phyloP scores from a whole-genome alignment of 2,797 vertebrate genomes.

The Zalophus californianus region DNA sequence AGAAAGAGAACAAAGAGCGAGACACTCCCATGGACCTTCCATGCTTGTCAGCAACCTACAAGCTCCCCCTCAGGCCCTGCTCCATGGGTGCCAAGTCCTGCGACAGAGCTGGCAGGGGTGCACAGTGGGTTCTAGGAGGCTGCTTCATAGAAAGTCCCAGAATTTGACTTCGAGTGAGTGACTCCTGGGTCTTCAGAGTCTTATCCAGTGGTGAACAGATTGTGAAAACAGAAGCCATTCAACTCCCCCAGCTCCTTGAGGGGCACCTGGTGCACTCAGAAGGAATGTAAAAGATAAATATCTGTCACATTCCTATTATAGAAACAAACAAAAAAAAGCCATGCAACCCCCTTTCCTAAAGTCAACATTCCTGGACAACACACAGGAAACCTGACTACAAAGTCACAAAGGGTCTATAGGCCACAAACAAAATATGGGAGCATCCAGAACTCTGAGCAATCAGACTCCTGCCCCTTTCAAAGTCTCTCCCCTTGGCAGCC shows the following conservation, averaged over 20 bases:
- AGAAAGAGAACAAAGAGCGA: neutral
- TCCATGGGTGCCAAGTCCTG: neutral
- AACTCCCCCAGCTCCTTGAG: neutral
- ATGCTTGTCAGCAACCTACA: neutral
- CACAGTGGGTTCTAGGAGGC: neutral
- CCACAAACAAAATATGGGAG: neutral
- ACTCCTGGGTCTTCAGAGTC: neutral
- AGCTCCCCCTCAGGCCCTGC: neutral
- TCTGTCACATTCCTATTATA: constrained; percentile 24
- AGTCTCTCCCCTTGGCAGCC: neutral
- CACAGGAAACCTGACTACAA: neutral
- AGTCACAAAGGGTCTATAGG: neutral
- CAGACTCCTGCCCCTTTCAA: neutral
- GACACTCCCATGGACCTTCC: neutral
- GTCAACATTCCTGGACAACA: neutral
- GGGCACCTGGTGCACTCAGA: neutral
- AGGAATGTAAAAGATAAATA: constrained; percentile 40
- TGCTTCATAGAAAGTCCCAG: neutral
- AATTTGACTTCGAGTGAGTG: neutral
- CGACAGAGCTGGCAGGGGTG: neutral
- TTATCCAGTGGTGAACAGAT: neutral
- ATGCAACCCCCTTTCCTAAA: neutral
- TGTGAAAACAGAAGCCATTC: neutral
- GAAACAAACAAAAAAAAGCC: neutral
- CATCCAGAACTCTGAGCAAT: neutral